Percentiles rank a stretch among this genome's conserved stretches.
phyloP scores from a whole-genome alignment of 2,888 invertebrate genomes.

The Stenotaenia linearis region DNA sequence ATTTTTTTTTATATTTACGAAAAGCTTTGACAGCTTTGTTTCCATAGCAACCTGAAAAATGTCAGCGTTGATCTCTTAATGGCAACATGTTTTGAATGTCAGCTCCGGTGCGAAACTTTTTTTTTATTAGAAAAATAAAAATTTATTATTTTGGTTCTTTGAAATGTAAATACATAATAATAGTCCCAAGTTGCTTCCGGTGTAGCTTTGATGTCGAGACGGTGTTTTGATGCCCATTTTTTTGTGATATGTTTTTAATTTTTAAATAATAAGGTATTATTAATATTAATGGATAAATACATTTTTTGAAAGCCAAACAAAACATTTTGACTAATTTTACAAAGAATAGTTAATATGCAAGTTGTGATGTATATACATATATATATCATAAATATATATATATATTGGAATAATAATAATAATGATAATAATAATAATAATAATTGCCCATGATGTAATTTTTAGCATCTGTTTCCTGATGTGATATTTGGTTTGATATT shows the following conservation, averaged over 20 bases:
- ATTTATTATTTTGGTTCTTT: neutral
- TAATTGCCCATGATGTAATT: constrained; percentile 7
- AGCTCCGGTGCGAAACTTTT: neutral
- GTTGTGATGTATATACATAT: neutral
- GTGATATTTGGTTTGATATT: constrained; percentile 19
- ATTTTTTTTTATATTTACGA: neutral
- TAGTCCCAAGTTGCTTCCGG: constrained; percentile 19
- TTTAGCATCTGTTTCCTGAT: constrained; percentile 8
- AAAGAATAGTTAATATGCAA: constrained; percentile 1
- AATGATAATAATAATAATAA: neutral
- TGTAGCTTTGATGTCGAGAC: constrained; percentile 7
- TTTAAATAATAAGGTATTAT: neutral
- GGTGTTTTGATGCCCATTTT: constrained; percentile 7
- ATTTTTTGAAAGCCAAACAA: neutral
- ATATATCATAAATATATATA: neutral
- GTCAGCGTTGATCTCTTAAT: neutral
- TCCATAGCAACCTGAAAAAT: neutral
- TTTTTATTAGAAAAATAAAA: neutral
- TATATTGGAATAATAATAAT: neutral
- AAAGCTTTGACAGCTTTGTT: neutral
- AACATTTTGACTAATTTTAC: neutral
- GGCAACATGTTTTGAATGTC: neutral
- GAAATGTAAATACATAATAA: neutral
- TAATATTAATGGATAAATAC: neutral
- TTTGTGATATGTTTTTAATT: constrained; percentile 15